Conservation (phyloP, 2,113 vertebrate genomes). For the Corythoichthys intestinalis region DNA sequence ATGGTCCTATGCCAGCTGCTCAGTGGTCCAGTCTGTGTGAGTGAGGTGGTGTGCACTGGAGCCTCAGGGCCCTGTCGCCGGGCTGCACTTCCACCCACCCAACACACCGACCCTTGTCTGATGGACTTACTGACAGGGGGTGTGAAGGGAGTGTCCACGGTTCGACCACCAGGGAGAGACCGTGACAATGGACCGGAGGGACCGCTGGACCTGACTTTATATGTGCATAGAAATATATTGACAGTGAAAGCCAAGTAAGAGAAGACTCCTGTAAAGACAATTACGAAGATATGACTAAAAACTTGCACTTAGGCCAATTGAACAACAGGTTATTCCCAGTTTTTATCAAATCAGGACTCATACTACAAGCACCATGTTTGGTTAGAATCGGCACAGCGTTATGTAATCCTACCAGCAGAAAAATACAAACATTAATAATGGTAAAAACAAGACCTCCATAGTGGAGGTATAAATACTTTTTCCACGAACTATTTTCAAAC, state of each 20-base stretch:
- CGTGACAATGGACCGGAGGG: conserved; percentile 53
- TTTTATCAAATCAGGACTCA: not conserved
- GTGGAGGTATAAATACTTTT: conserved; percentile 10
- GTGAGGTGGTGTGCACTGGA: conserved; percentile 62
- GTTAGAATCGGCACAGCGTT: not conserved
- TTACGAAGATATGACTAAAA: not conserved
- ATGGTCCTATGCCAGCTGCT: conserved; percentile 63
- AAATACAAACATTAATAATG: not conserved
- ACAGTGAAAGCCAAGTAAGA: not conserved
- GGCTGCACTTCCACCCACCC: conserved; percentile 24
- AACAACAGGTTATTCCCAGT: not conserved
- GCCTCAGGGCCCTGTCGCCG: conserved; percentile 63
- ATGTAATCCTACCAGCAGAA: not conserved
- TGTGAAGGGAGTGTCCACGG: conserved; percentile 63
- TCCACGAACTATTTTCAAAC: not conserved
- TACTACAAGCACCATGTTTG: not conserved
- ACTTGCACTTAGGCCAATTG: not conserved
- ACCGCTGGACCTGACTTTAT: conserved; percentile 45
- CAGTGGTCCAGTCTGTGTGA: conserved; percentile 64
- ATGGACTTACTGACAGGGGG: conserved; percentile 62
- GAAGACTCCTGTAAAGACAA: not conserved
- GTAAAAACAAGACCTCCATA: conserved; percentile 8
- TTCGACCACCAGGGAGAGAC: conserved; percentile 43
- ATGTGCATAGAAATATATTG: conserved; percentile 20
- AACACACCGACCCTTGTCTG: conserved; percentile 19